Conservation (phyloP, 92 coral and sea anemone species). For the Parazoanthus darwini region DNA sequence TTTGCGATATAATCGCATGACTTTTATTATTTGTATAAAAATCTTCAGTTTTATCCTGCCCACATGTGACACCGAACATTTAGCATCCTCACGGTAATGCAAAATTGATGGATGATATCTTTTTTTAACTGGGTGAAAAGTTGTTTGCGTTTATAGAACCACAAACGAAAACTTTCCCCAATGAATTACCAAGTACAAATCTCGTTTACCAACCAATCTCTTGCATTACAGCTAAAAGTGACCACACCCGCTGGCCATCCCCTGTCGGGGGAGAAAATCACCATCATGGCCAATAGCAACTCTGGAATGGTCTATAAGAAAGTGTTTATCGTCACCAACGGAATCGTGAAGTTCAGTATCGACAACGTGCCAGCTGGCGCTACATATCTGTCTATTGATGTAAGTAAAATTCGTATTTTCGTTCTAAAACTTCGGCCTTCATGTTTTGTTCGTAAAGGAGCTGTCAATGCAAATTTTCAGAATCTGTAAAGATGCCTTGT, state of each 20-base stretch:
- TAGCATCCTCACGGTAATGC: no score
- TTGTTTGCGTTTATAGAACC: no score
- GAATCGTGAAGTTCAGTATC: slow-evolving; percentile 19
- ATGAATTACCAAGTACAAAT: not conserved
- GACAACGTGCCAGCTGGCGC: not conserved
- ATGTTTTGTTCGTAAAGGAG: not conserved
- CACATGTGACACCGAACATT: no score
- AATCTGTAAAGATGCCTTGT: no score
- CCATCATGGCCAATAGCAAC: slow-evolving; percentile 26
- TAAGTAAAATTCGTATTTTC: not conserved
- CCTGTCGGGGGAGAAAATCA: slow-evolving; percentile 22
- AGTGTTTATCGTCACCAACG: not conserved
- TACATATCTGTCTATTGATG: slow-evolving; percentile 2
- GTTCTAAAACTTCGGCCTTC: not conserved
- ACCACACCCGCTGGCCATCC: slow-evolving; percentile 29
- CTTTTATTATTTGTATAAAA: no score
- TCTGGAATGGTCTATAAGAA: not conserved
- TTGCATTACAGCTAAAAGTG: slow-evolving; percentile 21
- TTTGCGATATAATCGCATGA: no score
- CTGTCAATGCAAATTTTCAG: not conserved
- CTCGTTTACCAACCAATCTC: not conserved
- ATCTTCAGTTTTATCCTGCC: no score
- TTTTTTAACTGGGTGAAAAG: no score
- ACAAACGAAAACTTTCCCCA: no score
- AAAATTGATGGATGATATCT: no score